Base-by-base conservation (phyloP, 2,888 invertebrate genomes). In the Hecatera dysodea region DNA sequence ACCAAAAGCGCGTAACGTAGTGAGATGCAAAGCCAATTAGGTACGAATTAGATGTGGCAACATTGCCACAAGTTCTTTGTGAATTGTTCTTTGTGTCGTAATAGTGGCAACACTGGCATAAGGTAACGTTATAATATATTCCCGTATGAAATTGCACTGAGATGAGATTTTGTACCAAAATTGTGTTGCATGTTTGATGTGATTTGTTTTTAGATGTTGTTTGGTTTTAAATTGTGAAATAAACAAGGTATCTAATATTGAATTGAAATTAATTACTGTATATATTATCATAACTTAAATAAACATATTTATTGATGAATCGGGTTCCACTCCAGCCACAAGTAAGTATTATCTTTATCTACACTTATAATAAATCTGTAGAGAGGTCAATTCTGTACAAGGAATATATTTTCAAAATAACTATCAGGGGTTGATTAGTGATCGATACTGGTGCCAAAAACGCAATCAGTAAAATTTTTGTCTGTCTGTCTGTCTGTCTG, bases 21-120 rank as follows among this genome's bases (percentile, higher is more conserved):
- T 67, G 55, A 67, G 67, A 78, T 81, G 72, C 78, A 67, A 67
- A 78, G 82, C 67, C 63, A 78, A 78, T 78, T 81, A 78, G 52
- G 61, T 50, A 67, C 67, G 78, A 81, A 81, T 81, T 81, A 78
- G 63, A 76, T 67, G 81, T 56, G 29, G 66, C 60, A 76, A 78
- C 67, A 67, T 76, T 77, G 64, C 66, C 36, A 15, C 66, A 57
- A 75, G 60, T 81, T 81, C 78, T 78, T 81, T 77, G 78, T 78
- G 46, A 53, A 57, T n/a, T 53, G 60, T 81, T 81, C 65, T 81
- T 70, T 78, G 76, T 78, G 57, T 66, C 50, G 67, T 68, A 63
- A 69, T 52, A 66, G 46, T 76, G 52, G 81, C 65, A 69, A 60
- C 60, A 60, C 67, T 80, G 46, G 22, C 27, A 44, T 27, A 60